These are phyloP conservation scores for Drosophila rubida DNA, from an alignment of 2,888 invertebrate species.

Conservation along the genomic window DNA sequence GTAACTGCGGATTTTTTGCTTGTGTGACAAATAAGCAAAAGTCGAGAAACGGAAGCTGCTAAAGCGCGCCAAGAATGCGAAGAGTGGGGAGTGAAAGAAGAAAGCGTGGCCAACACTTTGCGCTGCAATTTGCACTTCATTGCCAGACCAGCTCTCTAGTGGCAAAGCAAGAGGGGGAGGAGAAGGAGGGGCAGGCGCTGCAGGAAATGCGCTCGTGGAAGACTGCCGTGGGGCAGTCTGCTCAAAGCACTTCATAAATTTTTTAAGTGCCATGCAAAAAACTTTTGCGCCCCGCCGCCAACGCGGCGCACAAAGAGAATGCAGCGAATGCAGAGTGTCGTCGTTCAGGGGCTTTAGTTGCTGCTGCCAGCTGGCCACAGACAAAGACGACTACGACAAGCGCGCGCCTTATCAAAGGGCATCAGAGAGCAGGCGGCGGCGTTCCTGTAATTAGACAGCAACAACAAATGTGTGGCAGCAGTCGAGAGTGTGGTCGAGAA, in stretches of 20 bases:
- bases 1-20: slow-evolving; percentile 50
- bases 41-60: slow-evolving; percentile 55
- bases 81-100: slow-evolving; percentile 25
- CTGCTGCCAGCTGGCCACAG: slow-evolving; percentile 38
- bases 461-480: slow-evolving; percentile 20
- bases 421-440: slow-evolving; percentile 7
- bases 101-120: slow-evolving; percentile 65
- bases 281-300: slow-evolving; percentile 38
- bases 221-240: slow-evolving; percentile 54
- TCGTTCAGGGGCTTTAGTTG: slow-evolving; percentile 39
- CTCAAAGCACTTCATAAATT: slow-evolving; percentile 75
- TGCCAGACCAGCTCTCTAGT: slow-evolving; percentile 47
- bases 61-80: slow-evolving; percentile 17
- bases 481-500: slow-evolving; percentile 19
- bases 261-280: slow-evolving; percentile 73
- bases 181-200: not conserved
- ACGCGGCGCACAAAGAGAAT: slow-evolving; percentile 36
- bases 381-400: slow-evolving; percentile 33
- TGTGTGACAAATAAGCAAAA: slow-evolving; percentile 74
- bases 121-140: slow-evolving; percentile 79
- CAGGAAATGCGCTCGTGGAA: slow-evolving; percentile 10
- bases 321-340: not conserved
- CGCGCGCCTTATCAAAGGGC: slow-evolving; percentile 30
- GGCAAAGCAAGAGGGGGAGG: not conserved
- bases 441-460: slow-evolving; percentile 30